These are phyloP conservation scores for Malurus elegans DNA, from an alignment of 2,113 vertebrate species.

Conservation along the genomic window DNA sequence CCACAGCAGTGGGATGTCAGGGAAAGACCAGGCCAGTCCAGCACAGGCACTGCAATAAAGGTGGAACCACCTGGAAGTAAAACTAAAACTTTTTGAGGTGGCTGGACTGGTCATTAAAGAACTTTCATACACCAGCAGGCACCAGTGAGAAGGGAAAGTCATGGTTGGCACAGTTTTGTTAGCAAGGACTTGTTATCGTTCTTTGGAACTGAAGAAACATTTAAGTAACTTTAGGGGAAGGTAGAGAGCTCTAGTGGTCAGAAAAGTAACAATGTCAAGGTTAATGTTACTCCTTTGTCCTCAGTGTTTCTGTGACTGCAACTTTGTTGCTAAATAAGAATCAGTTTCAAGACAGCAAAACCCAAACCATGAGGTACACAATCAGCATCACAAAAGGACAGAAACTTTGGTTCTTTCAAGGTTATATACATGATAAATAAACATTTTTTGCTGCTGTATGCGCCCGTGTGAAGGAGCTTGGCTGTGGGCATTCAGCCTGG, in stretches of 20 bases:
- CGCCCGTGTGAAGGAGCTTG: fast-evolving
- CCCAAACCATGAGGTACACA: fast-evolving
- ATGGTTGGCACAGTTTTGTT: fast-evolving
- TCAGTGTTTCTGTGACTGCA: background rate
- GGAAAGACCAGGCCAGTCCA: fast-evolving
- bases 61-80: background rate
- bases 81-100: background rate
- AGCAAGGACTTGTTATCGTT: background rate
- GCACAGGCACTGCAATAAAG: fast-evolving
- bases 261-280: background rate
- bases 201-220: background rate
- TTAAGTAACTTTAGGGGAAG: background rate
- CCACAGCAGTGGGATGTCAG: background rate
- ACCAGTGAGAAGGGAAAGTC: background rate
- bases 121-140: background rate
- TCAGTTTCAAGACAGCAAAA: background rate
- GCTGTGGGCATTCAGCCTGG: fast-evolving
- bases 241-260: background rate
- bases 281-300: background rate
- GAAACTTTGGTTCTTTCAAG: background rate
- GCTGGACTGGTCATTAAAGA: background rate
- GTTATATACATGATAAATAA: fast-evolving
- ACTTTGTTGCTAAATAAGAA: background rate
- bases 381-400: background rate
- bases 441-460: background rate